Base-by-base conservation (phyloP, 2,113 vertebrate species). In the Nibea albiflora region DNA sequence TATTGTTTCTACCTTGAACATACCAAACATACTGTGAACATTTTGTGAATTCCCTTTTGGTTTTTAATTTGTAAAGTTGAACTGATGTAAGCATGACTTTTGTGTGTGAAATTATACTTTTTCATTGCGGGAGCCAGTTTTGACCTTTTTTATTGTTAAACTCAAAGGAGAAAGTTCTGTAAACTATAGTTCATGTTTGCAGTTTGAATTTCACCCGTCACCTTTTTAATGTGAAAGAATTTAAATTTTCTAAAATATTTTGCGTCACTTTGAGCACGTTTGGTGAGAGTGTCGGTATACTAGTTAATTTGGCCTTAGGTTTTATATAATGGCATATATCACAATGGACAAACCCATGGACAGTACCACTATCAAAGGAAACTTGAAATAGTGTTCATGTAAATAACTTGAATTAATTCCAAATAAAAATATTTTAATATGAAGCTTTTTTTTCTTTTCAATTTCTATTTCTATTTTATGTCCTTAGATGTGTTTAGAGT, bases 341-440 rank as follows among this genome's bases (percentile, higher is more conserved):
- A 49, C 4, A 39, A 39, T 39, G 35, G 35, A 39, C 7, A 39
- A 8, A 39, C 8, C 35, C 8, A 39, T 52, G 4, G 5, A 35
- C 39, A 0, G 3, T 42, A 28, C 49, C 39, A 50, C 35, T 64
- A 19, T 31, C 20, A 56, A 4, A 68, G 54, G 24, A 75, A 78
- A 63, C 65, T 78, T 87, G 69, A 83, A 81, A 61, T 61, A 47
- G 65, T 82, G 26, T 73, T 62, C 14, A 64, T 76, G 73, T 85
- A 71, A 82, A 67, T 57, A 31, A 74, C 20, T 75, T 82, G n/a
- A 88, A 39, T 84, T 19, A 71, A 35, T 82, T 75, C 28, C 31
- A 76, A 89, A 89, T 88, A 76, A 89, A 39, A 90, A 77, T 80
- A 60, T 80, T 85, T 84, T 62, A 82, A 83, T 88, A 87, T 85